phyloP scores from a whole-genome alignment of 2,797 vertebrate genomes.

The Pipistrellus nathusii region DNA sequence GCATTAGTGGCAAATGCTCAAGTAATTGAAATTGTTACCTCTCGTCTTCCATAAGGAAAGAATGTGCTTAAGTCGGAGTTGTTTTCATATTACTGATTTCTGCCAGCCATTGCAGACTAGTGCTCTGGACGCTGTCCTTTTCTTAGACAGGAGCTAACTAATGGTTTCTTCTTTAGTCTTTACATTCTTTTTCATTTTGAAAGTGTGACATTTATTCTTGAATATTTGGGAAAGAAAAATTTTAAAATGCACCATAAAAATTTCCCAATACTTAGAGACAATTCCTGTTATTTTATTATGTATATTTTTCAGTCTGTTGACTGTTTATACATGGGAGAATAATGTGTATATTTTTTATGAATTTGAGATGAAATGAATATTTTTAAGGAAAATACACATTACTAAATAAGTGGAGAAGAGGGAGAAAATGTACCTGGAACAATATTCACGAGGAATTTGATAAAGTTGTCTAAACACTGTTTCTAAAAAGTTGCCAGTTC shows the following conservation, averaged over 20 bases:
- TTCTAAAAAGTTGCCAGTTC: slow-evolving; percentile 62
- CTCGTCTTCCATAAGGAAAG: slow-evolving; percentile 26
- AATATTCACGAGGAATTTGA: slow-evolving; percentile 63
- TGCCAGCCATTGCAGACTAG: slow-evolving; percentile 9
- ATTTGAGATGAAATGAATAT: slow-evolving; percentile 62
- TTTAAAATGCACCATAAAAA: slow-evolving; percentile 36
- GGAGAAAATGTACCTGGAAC: slow-evolving; percentile 33
- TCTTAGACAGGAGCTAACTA: slow-evolving; percentile 26
- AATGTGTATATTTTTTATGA: slow-evolving; percentile 21
- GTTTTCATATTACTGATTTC: slow-evolving; percentile 54
- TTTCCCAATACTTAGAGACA: slow-evolving; percentile 17
- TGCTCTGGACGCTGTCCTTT: neutral
- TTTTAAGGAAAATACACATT: slow-evolving; percentile 42
- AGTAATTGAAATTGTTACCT: slow-evolving; percentile 59
- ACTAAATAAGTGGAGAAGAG: slow-evolving; percentile 57
- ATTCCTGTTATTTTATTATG: slow-evolving; percentile 40
- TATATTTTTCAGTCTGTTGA: neutral
- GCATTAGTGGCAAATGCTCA: slow-evolving; percentile 40
- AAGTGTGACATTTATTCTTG: slow-evolving; percentile 31
- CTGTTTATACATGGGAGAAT: slow-evolving; percentile 31
- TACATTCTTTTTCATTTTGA: slow-evolving; percentile 37
- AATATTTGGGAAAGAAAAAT: slow-evolving; percentile 54
- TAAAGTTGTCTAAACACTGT: slow-evolving; percentile 65
- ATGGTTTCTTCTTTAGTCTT: slow-evolving; percentile 26
- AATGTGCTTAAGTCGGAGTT: neutral